Conservation (phyloP, 2,888 invertebrate genomes). For the Disparrhopalites patrizii region DNA sequence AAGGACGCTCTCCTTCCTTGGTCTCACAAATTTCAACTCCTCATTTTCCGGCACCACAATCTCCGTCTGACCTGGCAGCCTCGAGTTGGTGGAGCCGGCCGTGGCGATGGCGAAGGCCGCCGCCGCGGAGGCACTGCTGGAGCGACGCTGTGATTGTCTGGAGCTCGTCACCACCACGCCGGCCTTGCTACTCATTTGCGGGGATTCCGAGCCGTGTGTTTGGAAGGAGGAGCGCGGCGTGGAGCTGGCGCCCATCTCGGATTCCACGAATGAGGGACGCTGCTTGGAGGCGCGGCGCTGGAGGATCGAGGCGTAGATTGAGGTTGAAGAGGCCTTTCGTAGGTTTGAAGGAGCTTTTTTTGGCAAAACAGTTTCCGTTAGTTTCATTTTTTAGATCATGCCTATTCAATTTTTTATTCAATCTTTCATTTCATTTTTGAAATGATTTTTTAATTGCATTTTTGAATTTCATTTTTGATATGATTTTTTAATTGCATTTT, state of each 20-base stretch:
- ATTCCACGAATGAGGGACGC: slow-evolving; percentile 50
- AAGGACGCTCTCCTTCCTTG: slow-evolving; percentile 69
- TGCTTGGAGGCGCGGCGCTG: slow-evolving; percentile 48
- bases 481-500: neutral
- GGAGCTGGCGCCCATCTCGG: slow-evolving; percentile 50
- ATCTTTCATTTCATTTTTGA: too few species aligned
- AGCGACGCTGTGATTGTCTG: slow-evolving; percentile 82
- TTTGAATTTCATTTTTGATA: too few species aligned
- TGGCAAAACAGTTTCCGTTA: too few species aligned
- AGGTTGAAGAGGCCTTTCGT: slow-evolving; percentile 47
- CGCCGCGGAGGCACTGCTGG: slow-evolving; percentile 77
- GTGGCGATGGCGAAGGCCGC: slow-evolving; percentile 72
- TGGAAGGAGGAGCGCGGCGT: slow-evolving; percentile 62
- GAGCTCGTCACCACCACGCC: slow-evolving; percentile 89
- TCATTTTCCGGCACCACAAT: slow-evolving; percentile 48
- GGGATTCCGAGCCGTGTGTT: slow-evolving; percentile 55
- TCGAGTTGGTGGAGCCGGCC: slow-evolving; percentile 50
- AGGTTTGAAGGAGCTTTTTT: slow-evolving; percentile 43
- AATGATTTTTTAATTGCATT: neutral
- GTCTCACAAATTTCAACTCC: slow-evolving; percentile 51
- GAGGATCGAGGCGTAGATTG: slow-evolving; percentile 48
- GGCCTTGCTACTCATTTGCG: slow-evolving; percentile 65
- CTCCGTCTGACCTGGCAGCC: slow-evolving; percentile 49
- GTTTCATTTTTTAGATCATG: neutral
- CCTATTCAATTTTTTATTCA: neutral